phyloP scores from a whole-genome alignment of 2,113 vertebrate genomes.

The Cavia porcellus region DNA sequence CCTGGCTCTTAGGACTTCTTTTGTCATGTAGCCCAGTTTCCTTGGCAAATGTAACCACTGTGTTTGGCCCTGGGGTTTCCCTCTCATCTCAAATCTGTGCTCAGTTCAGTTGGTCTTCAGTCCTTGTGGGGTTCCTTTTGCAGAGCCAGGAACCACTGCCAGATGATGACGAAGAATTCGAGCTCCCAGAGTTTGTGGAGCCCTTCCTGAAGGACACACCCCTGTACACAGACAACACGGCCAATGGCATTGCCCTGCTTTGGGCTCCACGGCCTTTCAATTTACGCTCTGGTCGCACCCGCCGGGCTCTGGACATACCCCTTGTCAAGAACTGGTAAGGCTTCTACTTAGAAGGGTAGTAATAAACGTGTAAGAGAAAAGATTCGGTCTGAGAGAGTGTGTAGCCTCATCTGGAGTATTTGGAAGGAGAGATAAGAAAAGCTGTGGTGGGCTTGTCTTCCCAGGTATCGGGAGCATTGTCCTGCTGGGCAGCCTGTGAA shows the following conservation, averaged over 20 bases:
- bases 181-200: slow-evolving; percentile 97
- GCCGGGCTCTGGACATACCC: slow-evolving; percentile 97
- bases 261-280: slow-evolving; percentile 99
- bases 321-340: slow-evolving; percentile 98
- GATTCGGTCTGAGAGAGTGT: not conserved
- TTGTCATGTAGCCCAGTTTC: slow-evolving; percentile 49
- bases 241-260: slow-evolving; percentile 98
- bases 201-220: slow-evolving; percentile 99
- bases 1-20: slow-evolving; percentile 31
- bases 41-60: slow-evolving; percentile 41
- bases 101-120: slow-evolving; percentile 10
- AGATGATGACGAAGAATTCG: slow-evolving; percentile 99
- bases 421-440: not conserved
- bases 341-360: not conserved
- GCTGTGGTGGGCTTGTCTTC: slow-evolving; percentile 9
- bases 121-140: slow-evolving; percentile 63
- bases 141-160: slow-evolving; percentile 98
- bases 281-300: slow-evolving; percentile 96
- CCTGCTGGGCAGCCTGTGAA: slow-evolving; percentile 99
- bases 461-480: slow-evolving; percentile 98
- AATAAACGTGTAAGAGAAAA: fast-evolving
- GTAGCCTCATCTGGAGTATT: not conserved
- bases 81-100: slow-evolving; percentile 8
- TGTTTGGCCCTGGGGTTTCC: slow-evolving; percentile 17
- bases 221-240: slow-evolving; percentile 97